These are phyloP conservation scores for Illadopsis cleaveri DNA, from an alignment of 2,113 vertebrate genomes.

Conservation along the genomic window DNA sequence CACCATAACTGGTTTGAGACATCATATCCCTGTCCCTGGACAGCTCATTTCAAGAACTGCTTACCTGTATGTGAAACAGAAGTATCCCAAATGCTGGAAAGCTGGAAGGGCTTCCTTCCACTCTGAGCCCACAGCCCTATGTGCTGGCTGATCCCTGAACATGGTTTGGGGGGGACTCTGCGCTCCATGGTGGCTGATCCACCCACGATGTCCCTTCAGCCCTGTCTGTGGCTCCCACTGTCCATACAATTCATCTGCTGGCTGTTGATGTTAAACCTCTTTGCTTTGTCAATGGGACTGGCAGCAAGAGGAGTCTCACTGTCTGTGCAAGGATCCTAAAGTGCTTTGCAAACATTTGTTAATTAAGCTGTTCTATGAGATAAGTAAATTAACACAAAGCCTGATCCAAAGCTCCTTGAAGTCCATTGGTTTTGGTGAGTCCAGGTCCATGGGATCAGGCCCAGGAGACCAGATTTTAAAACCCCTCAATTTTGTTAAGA, in stretches of 20 bases:
- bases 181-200: accelerated
- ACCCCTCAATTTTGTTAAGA: slow-evolving; percentile 39
- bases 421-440: slow-evolving; percentile 6
- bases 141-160: accelerated
- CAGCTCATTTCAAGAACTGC: neutral
- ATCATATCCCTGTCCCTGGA: neutral
- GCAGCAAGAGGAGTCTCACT: neutral
- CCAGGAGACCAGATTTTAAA: neutral
- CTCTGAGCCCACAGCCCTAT: accelerated
- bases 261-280: neutral
- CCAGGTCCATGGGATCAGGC: slow-evolving; percentile 16
- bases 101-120: neutral
- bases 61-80: accelerated
- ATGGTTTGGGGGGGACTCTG: accelerated
- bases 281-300: neutral
- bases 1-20: accelerated
- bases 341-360: slow-evolving; percentile 48
- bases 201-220: accelerated
- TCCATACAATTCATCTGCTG: neutral
- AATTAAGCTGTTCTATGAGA: slow-evolving; percentile 42
- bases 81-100: neutral
- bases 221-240: accelerated
- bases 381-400: slow-evolving; percentile 35
- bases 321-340: neutral
- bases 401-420: slow-evolving; percentile 31